Conservation (phyloP, 1,140 invertebrate species). For the Pseudachorutes palmiensis region DNA sequence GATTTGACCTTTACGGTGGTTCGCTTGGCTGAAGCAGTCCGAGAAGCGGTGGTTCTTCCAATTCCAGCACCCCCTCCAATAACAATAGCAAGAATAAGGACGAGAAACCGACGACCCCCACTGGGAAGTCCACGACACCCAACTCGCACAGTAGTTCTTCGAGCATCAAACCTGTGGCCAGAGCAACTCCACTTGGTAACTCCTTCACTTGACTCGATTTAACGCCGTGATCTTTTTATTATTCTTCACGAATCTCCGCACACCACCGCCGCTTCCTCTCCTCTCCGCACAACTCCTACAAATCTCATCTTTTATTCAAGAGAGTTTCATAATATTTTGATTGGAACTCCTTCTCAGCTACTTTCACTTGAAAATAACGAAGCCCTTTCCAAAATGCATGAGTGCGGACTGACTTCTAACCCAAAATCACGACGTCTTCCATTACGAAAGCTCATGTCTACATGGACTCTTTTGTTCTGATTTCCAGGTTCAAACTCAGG, state of each 20-base stretch:
- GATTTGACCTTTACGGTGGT: conserved; percentile 17
- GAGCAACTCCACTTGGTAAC: conserved; percentile 36
- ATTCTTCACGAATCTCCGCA: conserved; percentile 5
- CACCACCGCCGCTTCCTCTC: neutral
- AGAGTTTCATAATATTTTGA: conserved; percentile 12
- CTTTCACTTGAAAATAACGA: neutral
- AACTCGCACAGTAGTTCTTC: conserved; percentile 37
- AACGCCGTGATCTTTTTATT: neutral
- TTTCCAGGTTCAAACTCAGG: conserved; percentile 34
- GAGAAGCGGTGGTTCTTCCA: conserved; percentile 40
- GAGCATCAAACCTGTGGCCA: conserved; percentile 37
- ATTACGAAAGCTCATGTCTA: too few relatives aligned
- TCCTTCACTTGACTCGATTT: neutral
- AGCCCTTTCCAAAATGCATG: too few relatives aligned
- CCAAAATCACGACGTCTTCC: too few relatives aligned
- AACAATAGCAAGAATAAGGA: conserved; percentile 44
- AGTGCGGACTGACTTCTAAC: too few relatives aligned
- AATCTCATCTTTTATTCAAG: conserved; percentile 8
- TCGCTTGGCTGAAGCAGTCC: too few relatives aligned
- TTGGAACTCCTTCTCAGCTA: neutral
- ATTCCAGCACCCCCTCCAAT: conserved; percentile 40
- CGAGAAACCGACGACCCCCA: conserved; percentile 49
- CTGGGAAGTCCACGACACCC: conserved; percentile 49
- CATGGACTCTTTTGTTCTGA: conserved; percentile 16
- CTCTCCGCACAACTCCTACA: neutral